Percentiles rank a stretch among this genome's conserved stretches.
These are phyloP conservation scores for Alca torda DNA, from an alignment of 2,797 vertebrate genomes.

Conservation along the genomic window DNA sequence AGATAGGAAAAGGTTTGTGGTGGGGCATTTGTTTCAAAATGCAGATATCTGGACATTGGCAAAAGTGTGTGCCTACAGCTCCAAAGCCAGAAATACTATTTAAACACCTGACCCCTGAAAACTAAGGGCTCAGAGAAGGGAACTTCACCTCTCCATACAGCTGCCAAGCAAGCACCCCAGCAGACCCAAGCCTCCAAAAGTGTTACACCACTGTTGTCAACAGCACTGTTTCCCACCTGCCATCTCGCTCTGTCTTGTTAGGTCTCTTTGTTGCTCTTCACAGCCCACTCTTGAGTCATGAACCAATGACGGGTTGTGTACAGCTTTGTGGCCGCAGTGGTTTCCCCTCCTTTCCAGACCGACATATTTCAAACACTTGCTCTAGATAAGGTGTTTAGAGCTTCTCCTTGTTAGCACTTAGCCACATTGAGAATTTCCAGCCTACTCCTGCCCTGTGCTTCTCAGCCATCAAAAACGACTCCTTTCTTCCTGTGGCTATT, in stretches of 20 bases:
- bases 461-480: not conserved
- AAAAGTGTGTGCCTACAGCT: not conserved
- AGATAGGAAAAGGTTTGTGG: not conserved
- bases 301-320: not conserved
- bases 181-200: not conserved
- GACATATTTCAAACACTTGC: slow-evolving; percentile 1
- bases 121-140: not conserved
- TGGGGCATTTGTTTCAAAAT: not conserved
- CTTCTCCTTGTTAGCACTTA: not conserved
- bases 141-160: not conserved
- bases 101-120: not conserved
- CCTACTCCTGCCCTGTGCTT: not conserved
- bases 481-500: not conserved
- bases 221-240: not conserved
- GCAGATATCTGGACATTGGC: not conserved
- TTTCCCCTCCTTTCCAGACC: slow-evolving; percentile 13
- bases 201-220: not conserved
- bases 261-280: not conserved
- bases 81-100: not conserved
- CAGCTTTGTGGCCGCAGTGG: not conserved
- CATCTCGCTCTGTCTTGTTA: not conserved
- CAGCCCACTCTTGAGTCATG: not conserved
- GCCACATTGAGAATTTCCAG: not conserved
- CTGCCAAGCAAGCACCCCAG: not conserved
- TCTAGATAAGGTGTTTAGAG: not conserved